These are phyloP conservation scores for Blomia tropicalis DNA, from an alignment of 2,888 invertebrate genomes.

Conservation along the genomic window DNA sequence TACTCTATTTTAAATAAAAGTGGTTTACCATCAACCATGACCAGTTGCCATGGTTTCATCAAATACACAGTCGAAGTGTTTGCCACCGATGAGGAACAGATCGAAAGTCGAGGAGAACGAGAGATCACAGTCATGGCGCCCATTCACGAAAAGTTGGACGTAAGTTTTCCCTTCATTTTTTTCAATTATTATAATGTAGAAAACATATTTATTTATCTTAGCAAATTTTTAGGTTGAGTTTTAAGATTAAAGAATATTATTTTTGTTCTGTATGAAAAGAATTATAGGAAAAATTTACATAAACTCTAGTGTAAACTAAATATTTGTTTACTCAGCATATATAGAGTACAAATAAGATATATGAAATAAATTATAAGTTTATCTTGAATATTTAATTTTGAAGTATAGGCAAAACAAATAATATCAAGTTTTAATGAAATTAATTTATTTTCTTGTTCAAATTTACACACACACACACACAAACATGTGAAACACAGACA, in stretches of 20 bases:
- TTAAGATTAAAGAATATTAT: too few species aligned
- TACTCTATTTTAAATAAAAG: background rate
- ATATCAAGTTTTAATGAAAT: background rate
- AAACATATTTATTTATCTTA: background rate
- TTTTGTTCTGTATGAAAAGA: too few species aligned
- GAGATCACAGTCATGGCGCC: background rate
- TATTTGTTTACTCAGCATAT: background rate
- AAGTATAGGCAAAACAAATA: background rate
- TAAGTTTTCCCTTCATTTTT: background rate
- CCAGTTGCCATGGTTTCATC: slow-evolving; percentile 5
- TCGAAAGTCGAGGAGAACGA: slow-evolving; percentile 9
- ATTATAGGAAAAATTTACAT: background rate
- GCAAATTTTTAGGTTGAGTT: too few species aligned
- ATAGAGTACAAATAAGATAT: background rate
- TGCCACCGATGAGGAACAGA: background rate
- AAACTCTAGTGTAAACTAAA: background rate
- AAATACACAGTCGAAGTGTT: slow-evolving; percentile 14
- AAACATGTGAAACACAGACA: too few species aligned
- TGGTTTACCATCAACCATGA: slow-evolving; percentile 6
- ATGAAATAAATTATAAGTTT: background rate
- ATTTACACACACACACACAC: too few species aligned
- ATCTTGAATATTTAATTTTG: background rate
- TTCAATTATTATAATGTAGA: too few species aligned
- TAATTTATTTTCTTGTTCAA: background rate
- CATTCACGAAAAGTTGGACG: slow-evolving; percentile 6